A percentile compares a stretch with the other conserved stretches of the same genome.
Conservation (phyloP, 2,888 invertebrate species). For the Dendrolimus houi region DNA sequence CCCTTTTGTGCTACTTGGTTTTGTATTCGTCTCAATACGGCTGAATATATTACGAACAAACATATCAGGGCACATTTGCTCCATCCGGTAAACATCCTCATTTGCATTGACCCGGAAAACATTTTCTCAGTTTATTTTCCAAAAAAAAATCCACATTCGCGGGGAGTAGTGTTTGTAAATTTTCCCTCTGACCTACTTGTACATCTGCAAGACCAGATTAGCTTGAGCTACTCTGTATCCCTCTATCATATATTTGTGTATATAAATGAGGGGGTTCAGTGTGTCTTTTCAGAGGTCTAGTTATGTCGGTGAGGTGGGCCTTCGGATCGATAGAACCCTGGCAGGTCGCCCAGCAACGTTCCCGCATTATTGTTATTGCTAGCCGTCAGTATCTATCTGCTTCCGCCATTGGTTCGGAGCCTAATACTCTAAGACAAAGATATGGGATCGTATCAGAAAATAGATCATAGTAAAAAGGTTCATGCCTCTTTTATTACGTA, state of each 20-base stretch:
- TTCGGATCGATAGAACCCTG: conserved; percentile 69
- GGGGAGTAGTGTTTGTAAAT: conserved; percentile 70
- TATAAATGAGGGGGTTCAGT: conserved; percentile 34
- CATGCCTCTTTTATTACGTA: not conserved
- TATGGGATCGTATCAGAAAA: conserved; percentile 21
- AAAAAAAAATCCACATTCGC: conserved; percentile 56
- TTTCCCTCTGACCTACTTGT: conserved; percentile 75
- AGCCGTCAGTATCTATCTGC: conserved; percentile 61
- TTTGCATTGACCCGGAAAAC: conserved; percentile 66
- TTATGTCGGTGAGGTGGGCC: conserved; percentile 44
- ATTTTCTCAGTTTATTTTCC: conserved; percentile 53
- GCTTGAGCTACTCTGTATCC: conserved; percentile 39
- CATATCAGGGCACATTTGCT: conserved; percentile 24
- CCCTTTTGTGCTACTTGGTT: conserved; percentile 14
- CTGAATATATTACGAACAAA: conserved; percentile 22
- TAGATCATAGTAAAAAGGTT: conserved; percentile 2
- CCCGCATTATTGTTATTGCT: conserved; percentile 74
- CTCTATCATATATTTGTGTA: conserved; percentile 27
- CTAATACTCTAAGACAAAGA: conserved; percentile 57
- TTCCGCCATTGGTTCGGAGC: conserved; percentile 63
- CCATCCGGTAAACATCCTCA: conserved; percentile 50
- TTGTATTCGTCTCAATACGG: too few species aligned
- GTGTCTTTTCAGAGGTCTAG: conserved; percentile 52
- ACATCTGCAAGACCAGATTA: conserved; percentile 48
- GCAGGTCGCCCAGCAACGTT: conserved; percentile 71